Evolutionary conservation across 2,113 vertebrate species (phyloP).

Genomic region (Sceloporus tristichus): DNA sequence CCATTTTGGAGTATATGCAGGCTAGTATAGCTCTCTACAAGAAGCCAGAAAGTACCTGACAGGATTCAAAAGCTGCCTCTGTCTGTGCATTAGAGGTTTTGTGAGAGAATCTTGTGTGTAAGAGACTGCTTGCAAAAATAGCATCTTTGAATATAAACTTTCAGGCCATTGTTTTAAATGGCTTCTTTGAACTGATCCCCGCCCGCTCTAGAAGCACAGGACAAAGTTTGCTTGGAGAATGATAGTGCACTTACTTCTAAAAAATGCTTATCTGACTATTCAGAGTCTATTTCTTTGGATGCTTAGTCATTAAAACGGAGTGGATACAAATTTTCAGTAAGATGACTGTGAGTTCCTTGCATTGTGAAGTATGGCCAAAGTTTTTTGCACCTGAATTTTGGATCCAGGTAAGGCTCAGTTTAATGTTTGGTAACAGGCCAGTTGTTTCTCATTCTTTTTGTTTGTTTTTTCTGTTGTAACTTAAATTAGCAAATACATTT

Average conservation of each 20-base stretch:
- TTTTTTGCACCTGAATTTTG: slow-evolving; percentile 44
- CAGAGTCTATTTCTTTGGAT: slow-evolving; percentile 25
- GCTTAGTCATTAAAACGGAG: slow-evolving; percentile 36
- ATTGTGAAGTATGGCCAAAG: slow-evolving; percentile 43
- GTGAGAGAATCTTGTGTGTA: slow-evolving; percentile 21
- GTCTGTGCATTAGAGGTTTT: background rate
- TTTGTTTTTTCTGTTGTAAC: background rate
- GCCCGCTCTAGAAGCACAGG: background rate
- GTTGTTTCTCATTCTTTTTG: background rate
- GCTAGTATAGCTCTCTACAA: slow-evolving; percentile 43
- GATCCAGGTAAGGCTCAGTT: slow-evolving; percentile 53
- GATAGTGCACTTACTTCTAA: background rate
- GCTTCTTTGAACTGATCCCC: slow-evolving; percentile 27
- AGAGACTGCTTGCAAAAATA: slow-evolving; percentile 47
- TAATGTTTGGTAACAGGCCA: slow-evolving; percentile 27
- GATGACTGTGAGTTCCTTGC: slow-evolving; percentile 47
- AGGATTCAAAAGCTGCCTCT: slow-evolving; percentile 34
- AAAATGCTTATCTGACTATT: slow-evolving; percentile 22
- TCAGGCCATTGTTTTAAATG: background rate
- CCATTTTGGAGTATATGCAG: slow-evolving; percentile 54
- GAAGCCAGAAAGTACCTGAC: slow-evolving; percentile 48
- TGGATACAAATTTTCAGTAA: slow-evolving; percentile 46
- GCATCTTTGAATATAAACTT: slow-evolving; percentile 29
- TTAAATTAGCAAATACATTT: background rate
- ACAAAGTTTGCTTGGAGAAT: slow-evolving; percentile 32